Conservation (phyloP, 1,140 invertebrate species). For the Xylocopa sonorina region DNA sequence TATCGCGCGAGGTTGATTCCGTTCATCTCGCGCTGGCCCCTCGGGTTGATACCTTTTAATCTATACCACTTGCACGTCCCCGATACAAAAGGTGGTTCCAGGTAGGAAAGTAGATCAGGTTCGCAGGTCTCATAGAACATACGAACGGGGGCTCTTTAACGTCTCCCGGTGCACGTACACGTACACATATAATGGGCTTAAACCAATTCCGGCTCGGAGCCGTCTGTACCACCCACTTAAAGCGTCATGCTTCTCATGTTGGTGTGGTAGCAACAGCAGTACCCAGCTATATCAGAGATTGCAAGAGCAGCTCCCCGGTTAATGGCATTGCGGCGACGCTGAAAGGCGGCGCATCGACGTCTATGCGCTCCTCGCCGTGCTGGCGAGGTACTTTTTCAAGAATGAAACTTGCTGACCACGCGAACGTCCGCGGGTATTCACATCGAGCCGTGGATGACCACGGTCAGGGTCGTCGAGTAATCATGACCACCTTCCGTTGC, state of each 20-base stretch:
- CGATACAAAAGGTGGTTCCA: constrained; percentile 6
- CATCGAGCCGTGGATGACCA: neutral
- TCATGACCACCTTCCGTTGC: neutral
- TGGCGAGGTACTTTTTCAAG: constrained; percentile 43
- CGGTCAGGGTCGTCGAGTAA: constrained; percentile 28
- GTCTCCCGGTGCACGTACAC: constrained; percentile 45
- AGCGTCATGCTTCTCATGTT: constrained; percentile 64
- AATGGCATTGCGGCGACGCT: constrained; percentile 62
- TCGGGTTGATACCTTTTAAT: neutral
- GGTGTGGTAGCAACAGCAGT: constrained; percentile 37
- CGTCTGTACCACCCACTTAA: constrained; percentile 70
- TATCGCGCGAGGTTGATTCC: neutral
- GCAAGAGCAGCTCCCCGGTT: constrained; percentile 58
- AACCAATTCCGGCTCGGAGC: constrained; percentile 68
- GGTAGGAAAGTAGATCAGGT: constrained; percentile 42
- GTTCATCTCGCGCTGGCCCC: neutral
- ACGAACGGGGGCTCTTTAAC: constrained; percentile 55
- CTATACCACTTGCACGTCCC: neutral
- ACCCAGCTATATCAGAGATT: constrained; percentile 54
- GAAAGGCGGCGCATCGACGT: constrained; percentile 58
- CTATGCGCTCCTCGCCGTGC: constrained; percentile 28
- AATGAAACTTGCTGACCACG: neutral
- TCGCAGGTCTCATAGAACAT: constrained; percentile 19
- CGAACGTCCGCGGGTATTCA: neutral
- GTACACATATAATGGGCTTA: constrained; percentile 65